phyloP scores from a whole-genome alignment of 2,797 vertebrate species.

The Choloepus didactylus region DNA sequence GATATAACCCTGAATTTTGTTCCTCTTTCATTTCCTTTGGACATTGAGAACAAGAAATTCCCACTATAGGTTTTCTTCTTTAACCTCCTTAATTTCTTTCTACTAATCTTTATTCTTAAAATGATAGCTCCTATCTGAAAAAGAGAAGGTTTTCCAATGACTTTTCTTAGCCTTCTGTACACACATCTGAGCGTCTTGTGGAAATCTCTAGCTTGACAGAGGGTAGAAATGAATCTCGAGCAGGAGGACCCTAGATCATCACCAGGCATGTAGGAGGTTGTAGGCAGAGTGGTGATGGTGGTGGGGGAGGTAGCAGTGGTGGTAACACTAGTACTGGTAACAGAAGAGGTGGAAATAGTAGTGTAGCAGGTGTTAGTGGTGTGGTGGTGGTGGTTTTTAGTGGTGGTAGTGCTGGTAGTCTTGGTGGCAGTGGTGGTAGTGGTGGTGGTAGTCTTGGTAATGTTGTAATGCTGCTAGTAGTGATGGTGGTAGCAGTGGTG shows the following conservation, averaged over 20 bases:
- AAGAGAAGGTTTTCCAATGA: background rate
- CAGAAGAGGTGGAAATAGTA: too few relatives aligned
- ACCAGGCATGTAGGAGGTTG: too few relatives aligned
- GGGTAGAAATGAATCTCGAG: too few relatives aligned
- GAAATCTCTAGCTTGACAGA: background rate
- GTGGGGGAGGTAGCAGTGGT: too few relatives aligned
- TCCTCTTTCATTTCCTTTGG: background rate
- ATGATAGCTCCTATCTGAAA: background rate
- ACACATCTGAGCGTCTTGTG: background rate
- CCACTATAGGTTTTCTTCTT: background rate
- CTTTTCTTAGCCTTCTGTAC: background rate
- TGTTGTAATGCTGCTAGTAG: too few relatives aligned
- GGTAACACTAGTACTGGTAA: background rate
- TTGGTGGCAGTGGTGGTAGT: too few relatives aligned
- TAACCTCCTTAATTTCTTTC: background rate
- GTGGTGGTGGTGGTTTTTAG: background rate
- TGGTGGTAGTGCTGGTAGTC: too few relatives aligned
- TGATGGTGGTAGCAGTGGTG: too few relatives aligned
- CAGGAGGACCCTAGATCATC: too few relatives aligned
- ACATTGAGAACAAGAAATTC: conserved; percentile 41
- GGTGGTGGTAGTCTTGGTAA: too few relatives aligned
- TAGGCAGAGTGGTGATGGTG: too few relatives aligned
- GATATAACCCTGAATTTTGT: background rate
- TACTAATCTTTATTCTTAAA: background rate
- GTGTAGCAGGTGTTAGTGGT: background rate